These are phyloP conservation scores for Pollachius pollachius DNA, from an alignment of 2,113 vertebrate species.

Conservation along the genomic window DNA sequence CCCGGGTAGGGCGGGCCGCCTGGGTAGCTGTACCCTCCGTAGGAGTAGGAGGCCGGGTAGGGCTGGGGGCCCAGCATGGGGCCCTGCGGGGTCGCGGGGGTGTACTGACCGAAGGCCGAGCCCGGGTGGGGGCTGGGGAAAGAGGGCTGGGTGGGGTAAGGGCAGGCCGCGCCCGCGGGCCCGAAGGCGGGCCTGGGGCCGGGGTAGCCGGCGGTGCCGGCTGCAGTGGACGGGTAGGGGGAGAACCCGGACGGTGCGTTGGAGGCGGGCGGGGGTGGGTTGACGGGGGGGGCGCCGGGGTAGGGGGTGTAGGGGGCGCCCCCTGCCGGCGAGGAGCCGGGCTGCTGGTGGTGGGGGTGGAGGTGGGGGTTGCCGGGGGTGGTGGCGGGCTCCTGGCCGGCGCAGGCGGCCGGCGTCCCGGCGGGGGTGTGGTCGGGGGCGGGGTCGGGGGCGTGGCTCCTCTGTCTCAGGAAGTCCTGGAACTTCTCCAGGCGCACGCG, in stretches of 20 bases:
- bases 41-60: slow-evolving; percentile 67
- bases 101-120: slow-evolving; percentile 73
- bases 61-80: slow-evolving; percentile 42
- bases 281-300: slow-evolving; percentile 36
- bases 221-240: slow-evolving; percentile 63
- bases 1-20: slow-evolving; percentile 59
- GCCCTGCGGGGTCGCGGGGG: slow-evolving; percentile 42
- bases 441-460: slow-evolving; percentile 41
- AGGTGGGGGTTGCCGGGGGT: slow-evolving; percentile 43
- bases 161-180: slow-evolving; percentile 54
- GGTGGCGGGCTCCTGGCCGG: slow-evolving; percentile 30
- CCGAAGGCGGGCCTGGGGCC: slow-evolving; percentile 61
- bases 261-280: slow-evolving; percentile 32
- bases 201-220: slow-evolving; percentile 54
- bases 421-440: slow-evolving; percentile 34
- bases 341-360: slow-evolving; percentile 40
- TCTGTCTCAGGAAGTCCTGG: slow-evolving; percentile 82
- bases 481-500: slow-evolving; percentile 89
- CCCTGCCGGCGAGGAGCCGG: slow-evolving; percentile 56
- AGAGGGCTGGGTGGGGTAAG: slow-evolving; percentile 68
- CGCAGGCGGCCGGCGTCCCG: slow-evolving; percentile 9
- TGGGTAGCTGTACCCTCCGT: slow-evolving; percentile 70
- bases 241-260: slow-evolving; percentile 46
- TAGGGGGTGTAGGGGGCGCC: slow-evolving; percentile 65
- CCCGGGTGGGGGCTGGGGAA: slow-evolving; percentile 65